Percentiles rank a stretch among this genome's conserved stretches.
phyloP scores from a whole-genome alignment of 2,113 vertebrate species.

The Salvelinus fontinalis region DNA sequence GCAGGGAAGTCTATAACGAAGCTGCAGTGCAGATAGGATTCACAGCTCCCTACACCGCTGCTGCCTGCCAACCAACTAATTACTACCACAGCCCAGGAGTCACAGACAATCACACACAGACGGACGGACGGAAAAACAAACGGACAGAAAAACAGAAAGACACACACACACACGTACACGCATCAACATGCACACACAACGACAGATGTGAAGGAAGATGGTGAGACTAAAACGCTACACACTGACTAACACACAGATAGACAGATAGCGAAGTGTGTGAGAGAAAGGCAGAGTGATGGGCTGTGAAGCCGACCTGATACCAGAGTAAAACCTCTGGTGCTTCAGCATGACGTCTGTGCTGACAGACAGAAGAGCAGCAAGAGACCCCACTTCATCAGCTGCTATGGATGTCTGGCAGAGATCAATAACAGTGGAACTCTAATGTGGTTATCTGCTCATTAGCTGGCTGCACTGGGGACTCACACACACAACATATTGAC shows the following conservation, averaged over 20 bases:
- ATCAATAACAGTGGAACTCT: constrained; percentile 31
- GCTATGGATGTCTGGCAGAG: neutral
- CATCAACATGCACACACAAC: neutral
- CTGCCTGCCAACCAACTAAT: constrained; percentile 29
- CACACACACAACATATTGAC: constrained; percentile 29
- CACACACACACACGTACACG: no score
- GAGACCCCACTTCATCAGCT: constrained; percentile 20
- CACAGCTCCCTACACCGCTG: constrained; percentile 14
- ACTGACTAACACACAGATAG: no score
- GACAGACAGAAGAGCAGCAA: constrained; percentile 13
- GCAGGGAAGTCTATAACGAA: constrained; percentile 42
- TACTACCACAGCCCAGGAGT: constrained; percentile 24
- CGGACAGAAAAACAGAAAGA: no score
- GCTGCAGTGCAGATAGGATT: constrained; percentile 43
- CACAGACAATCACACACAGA: constrained; percentile 20
- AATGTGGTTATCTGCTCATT: constrained; percentile 39
- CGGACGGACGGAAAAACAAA: neutral
- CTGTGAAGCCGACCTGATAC: neutral
- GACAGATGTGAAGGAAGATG: no score
- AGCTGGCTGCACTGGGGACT: constrained; percentile 26
- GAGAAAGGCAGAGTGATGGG: neutral
- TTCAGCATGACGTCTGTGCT: neutral
- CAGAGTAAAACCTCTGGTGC: neutral
- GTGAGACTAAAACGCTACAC: no score
- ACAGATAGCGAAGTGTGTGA: no score